These are phyloP conservation scores for Puntigrus tetrazona DNA, from an alignment of 2,113 vertebrate species.

Conservation along the genomic window DNA sequence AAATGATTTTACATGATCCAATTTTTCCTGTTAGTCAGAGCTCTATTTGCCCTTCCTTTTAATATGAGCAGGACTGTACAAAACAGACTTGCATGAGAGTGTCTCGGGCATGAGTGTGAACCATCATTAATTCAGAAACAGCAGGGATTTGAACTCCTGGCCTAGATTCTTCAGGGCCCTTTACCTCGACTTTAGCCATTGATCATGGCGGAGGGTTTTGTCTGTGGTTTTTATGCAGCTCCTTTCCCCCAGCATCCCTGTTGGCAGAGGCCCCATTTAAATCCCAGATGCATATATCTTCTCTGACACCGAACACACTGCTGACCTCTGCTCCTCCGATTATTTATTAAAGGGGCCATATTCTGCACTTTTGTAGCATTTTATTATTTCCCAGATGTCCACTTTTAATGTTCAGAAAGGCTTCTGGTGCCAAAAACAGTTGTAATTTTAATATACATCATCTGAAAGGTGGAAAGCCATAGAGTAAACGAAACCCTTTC, in stretches of 20 bases:
- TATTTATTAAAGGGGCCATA: background rate
- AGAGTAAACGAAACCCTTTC: background rate
- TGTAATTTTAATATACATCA: background rate
- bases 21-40: background rate
- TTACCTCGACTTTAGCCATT: background rate
- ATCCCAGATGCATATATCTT: slow-evolving; percentile 45
- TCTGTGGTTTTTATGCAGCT: background rate
- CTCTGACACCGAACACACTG: slow-evolving; percentile 24
- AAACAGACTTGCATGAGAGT: background rate
- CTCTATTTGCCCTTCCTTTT: background rate
- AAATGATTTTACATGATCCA: background rate
- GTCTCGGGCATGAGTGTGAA: background rate
- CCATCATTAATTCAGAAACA: slow-evolving; percentile 25
- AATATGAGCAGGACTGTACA: background rate
- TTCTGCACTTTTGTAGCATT: background rate
- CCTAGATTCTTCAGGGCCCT: slow-evolving; percentile 3
- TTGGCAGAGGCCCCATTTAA: slow-evolving; percentile 25
- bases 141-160: slow-evolving; percentile 6
- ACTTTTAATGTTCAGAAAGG: too few relatives aligned
- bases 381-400: background rate
- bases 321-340: slow-evolving; percentile 23
- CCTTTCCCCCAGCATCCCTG: slow-evolving; percentile 14
- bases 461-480: background rate
- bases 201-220: slow-evolving; percentile 13
- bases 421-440: background rate